Evolutionary conservation across 1,140 invertebrate genomes (phyloP).

Genomic region (Oreohelix idahoensis): DNA sequence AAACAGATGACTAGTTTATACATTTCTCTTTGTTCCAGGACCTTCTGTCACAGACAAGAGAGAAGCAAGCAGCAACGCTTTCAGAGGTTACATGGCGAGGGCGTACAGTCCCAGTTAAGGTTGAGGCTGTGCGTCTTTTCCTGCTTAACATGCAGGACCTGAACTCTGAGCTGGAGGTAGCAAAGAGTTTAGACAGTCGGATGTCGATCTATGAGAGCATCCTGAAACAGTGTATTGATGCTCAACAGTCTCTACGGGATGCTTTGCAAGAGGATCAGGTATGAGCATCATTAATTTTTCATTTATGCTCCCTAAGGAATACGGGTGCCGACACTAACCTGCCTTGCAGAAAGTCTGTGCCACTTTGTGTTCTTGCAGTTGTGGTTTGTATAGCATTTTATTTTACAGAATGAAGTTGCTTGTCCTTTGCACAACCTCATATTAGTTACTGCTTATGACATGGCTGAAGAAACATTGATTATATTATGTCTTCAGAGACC

Average conservation of each 20-base stretch:
- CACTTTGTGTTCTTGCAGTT: too few species aligned
- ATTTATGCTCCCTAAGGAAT: too few species aligned
- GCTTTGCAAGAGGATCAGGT: slow-evolving; percentile 85
- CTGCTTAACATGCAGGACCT: slow-evolving; percentile 86
- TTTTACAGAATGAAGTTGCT: too few species aligned
- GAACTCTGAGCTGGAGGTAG: slow-evolving; percentile 81
- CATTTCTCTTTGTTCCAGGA: slow-evolving; percentile 71
- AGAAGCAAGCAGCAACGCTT: slow-evolving; percentile 81
- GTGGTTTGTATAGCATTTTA: too few species aligned
- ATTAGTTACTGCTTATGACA: too few species aligned
- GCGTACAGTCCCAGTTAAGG: slow-evolving; percentile 83
- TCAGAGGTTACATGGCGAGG: slow-evolving; percentile 92
- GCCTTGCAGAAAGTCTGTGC: too few species aligned
- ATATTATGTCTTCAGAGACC: too few species aligned
- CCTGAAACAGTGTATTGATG: slow-evolving; percentile 95
- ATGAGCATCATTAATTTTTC: too few species aligned
- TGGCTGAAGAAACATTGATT: too few species aligned
- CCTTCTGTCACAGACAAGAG: slow-evolving; percentile 89
- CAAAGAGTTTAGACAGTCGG: slow-evolving; percentile 74
- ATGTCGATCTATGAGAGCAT: slow-evolving; percentile 86
- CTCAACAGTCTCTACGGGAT: slow-evolving; percentile 87
- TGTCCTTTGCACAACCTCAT: too few species aligned
- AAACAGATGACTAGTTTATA: too few species aligned
- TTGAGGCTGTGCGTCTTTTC: slow-evolving; percentile 85
- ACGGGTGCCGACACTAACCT: too few species aligned